Percentiles rank a stretch among this genome's conserved stretches.
phyloP scores from a whole-genome alignment of 2,888 invertebrate genomes.

The Theodoxus fluviatilis region DNA sequence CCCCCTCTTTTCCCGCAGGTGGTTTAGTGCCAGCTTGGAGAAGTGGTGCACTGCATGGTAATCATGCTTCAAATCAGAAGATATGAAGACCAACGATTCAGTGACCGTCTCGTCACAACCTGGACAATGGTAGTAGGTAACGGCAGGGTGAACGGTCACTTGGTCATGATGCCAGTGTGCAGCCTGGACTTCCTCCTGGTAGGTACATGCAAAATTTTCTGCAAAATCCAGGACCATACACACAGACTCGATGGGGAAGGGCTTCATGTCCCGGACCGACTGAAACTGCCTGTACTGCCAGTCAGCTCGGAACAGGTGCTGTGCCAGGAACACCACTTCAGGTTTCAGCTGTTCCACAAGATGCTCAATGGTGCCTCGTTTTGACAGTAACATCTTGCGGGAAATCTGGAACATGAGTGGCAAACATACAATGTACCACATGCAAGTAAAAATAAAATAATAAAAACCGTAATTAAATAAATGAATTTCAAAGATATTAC shows the following conservation, averaged over 20 bases:
- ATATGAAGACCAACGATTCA: slow-evolving; percentile 15
- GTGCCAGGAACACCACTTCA: slow-evolving; percentile 4
- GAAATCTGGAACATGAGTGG: too few relatives aligned
- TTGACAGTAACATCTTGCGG: too few relatives aligned
- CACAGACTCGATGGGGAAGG: background rate
- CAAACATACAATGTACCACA: too few relatives aligned
- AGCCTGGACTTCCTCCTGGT: too few relatives aligned
- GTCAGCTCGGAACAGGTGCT: slow-evolving; percentile 10
- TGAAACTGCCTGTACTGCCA: slow-evolving; percentile 12
- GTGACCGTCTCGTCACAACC: background rate
- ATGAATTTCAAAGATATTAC: too few relatives aligned
- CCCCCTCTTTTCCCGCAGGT: background rate
- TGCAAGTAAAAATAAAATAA: too few relatives aligned
- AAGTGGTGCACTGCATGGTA: slow-evolving; percentile 9
- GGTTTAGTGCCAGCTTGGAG: background rate
- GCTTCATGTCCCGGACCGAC: background rate
- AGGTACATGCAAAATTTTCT: slow-evolving; percentile 19
- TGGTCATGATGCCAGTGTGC: slow-evolving; percentile 18
- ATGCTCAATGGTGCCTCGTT: too few relatives aligned
- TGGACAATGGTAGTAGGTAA: slow-evolving; percentile 8
- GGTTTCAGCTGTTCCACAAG: background rate
- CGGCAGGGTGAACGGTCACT: slow-evolving; percentile 9
- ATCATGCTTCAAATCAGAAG: background rate
- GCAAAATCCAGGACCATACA: slow-evolving; percentile 21
- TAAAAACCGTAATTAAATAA: too few relatives aligned